Base-by-base conservation (phyloP, 2,888 invertebrate species). In the Pollenia angustigena region DNA sequence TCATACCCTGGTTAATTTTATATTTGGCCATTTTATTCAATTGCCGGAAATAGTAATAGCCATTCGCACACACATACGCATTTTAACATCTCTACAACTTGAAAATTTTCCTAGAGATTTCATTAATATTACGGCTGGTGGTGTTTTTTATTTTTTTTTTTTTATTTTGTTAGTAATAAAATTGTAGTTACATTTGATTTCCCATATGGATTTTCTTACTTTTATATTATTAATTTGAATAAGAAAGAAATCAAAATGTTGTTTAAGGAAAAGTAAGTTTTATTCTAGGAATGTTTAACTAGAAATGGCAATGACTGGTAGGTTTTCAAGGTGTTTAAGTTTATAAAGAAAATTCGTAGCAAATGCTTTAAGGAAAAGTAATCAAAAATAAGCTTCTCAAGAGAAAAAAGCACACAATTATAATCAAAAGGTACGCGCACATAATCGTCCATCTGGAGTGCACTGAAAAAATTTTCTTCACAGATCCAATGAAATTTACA, bases 181-280 rank as follows among this genome's bases (percentile, higher is more conserved):
- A 69, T 56, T 42, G 23, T 58, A 69, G 50, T 40, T 68, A 68
- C 48, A 78, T 64, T 78, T 83, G 76, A 83, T 83, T 78, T 83
- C 83, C 83, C 83, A 83, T 64, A 83, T 78, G 83, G 16, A 56
- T 81, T 83, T 78, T 42, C 32, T 46, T 42, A 18, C 12, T 46
- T 50, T 60, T 69, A 50, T 42, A 18, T 32, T 44, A 58, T 58
- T 23, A 72, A 81, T 72, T 60, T 68, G n/a, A 68, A 66, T 74
- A 54, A 62, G n/a, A 48, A 64, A 16, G 40, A 18, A 42, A 54
- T 71, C 7, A 54, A 71, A 54, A 44, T 18, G 9, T 3, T 14
- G 42, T 6, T 16, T 16, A 16, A 2, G 2, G 14, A 44, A 10
- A 32, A 50, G 14, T 12, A 50, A 8, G 16, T 50, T 44, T 42